A percentile compares a stretch with the other conserved stretches of the same genome.
Conservation (phyloP, 2,797 vertebrate genomes). For the Poecilia velifera region DNA sequence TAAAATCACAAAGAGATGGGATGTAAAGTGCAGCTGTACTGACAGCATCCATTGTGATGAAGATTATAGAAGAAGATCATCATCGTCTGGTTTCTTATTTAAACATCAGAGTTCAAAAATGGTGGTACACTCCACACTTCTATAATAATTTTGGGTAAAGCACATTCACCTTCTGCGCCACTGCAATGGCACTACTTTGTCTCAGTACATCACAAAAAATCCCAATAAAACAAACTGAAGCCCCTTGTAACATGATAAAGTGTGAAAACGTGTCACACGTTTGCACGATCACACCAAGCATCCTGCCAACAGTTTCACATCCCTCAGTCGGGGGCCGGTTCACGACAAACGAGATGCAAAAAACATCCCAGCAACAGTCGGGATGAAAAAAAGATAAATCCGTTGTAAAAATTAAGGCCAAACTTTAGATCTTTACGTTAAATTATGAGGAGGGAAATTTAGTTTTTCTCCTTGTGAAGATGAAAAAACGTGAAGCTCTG, state of each 20-base stretch:
- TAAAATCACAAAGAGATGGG: not conserved
- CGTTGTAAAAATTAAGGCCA: not conserved
- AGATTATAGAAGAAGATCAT: not conserved
- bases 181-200: not conserved
- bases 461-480: not conserved
- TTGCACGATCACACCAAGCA: not conserved
- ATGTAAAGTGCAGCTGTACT: not conserved
- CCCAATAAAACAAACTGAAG: not conserved
- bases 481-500: not conserved
- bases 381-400: not conserved
- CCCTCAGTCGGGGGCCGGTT: not conserved
- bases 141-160: not conserved
- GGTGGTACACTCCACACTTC: not conserved
- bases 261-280: not conserved
- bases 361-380: not conserved
- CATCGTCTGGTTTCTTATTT: not conserved
- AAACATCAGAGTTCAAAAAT: not conserved
- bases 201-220: not conserved
- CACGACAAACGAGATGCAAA: not conserved
- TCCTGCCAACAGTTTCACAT: not conserved
- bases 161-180: not conserved
- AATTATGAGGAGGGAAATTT: not conserved
- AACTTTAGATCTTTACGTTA: not conserved
- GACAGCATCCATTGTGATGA: not conserved
- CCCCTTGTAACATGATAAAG: not conserved